Evolutionary conservation across 2,888 invertebrate genomes (phyloP).

Genomic region (Nomada ferruginata): DNA sequence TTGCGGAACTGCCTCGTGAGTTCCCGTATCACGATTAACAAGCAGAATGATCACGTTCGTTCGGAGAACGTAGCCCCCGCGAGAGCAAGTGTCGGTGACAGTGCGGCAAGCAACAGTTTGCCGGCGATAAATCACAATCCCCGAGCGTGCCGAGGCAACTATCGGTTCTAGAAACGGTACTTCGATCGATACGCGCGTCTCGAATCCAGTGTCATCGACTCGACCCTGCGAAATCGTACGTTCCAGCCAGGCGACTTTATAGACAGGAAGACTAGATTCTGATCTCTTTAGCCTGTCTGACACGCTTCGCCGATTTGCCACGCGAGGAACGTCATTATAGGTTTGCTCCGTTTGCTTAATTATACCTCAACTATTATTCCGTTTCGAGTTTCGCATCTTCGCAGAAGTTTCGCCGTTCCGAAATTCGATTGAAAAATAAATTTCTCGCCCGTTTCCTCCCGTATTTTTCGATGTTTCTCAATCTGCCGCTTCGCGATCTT

Average conservation of each 20-base stretch:
- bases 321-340: not conserved
- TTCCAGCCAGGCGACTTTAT: not conserved
- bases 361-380: not conserved
- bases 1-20: not conserved
- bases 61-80: not conserved
- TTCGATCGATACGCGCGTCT: slow-evolving; percentile 53
- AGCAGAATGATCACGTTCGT: too few relatives aligned
- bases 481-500: too few relatives aligned
- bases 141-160: slow-evolving; percentile 32
- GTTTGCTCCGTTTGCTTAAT: not conserved
- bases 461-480: too few relatives aligned
- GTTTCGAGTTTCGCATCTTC: not conserved
- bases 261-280: not conserved
- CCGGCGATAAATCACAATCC: slow-evolving; percentile 53
- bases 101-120: slow-evolving; percentile 46
- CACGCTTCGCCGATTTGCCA: not conserved
- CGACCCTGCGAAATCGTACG: slow-evolving; percentile 21
- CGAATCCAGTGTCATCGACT: slow-evolving; percentile 49
- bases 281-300: not conserved
- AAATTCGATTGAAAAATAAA: too few relatives aligned
- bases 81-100: slow-evolving; percentile 36
- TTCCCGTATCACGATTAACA: not conserved
- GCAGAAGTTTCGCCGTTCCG: too few relatives aligned
- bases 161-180: slow-evolving; percentile 56
- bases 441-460: too few relatives aligned